phyloP scores from a whole-genome alignment of 2,113 vertebrate genomes.

The Clarias macrocephalus region DNA sequence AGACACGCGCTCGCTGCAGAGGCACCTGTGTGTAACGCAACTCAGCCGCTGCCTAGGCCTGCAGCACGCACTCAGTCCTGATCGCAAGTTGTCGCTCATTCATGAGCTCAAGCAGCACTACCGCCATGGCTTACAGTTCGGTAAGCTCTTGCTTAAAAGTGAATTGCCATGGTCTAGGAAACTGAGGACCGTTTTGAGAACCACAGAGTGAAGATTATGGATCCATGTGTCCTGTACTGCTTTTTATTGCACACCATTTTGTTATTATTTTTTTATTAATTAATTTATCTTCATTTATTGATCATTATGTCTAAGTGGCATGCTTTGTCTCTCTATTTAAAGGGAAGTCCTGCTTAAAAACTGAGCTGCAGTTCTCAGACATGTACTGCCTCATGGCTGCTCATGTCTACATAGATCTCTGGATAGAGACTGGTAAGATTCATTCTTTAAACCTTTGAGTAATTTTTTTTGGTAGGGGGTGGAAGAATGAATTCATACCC shows the following conservation, averaged over 20 bases:
- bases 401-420: conserved; percentile 91
- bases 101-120: conserved; percentile 86
- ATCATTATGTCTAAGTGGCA: background rate
- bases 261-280: too few relatives aligned
- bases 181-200: background rate
- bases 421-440: conserved; percentile 84
- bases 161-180: background rate
- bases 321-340: conserved; percentile 12
- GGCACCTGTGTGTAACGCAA: conserved; percentile 91
- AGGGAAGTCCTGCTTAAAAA: conserved; percentile 92
- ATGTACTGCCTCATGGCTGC: conserved; percentile 95
- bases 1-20: conserved; percentile 86
- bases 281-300: background rate
- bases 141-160: conserved; percentile 69
- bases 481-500: too few relatives aligned
- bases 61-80: conserved; percentile 80
- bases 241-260: background rate
- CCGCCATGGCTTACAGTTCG: conserved; percentile 88
- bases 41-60: conserved; percentile 86
- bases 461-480: background rate
- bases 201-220: background rate
- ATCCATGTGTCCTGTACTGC: background rate
- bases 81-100: conserved; percentile 80
- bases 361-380: conserved; percentile 94
- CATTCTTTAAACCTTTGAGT: background rate